Evolutionary conservation across 2,797 vertebrate genomes (phyloP).

Genomic region (Ptychobarbus kaznakovi): DNA sequence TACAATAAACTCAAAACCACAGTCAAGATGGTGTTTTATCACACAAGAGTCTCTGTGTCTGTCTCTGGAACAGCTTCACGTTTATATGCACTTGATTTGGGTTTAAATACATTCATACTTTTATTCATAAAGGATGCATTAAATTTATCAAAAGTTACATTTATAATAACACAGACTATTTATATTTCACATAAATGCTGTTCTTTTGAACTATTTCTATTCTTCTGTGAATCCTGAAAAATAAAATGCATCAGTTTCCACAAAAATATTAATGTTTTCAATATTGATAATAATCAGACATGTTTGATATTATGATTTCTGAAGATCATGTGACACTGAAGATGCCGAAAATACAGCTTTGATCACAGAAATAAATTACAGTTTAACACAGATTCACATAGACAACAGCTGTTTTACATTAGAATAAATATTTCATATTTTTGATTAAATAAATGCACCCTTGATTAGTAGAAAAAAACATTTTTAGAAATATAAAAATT

Average conservation of each 20-base stretch:
- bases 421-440: not conserved
- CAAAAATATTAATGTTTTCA: not conserved
- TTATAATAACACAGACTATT: not conserved
- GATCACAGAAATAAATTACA: not conserved
- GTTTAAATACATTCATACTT: not conserved
- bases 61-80: not conserved
- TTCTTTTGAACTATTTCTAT: not conserved
- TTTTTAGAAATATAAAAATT: not conserved
- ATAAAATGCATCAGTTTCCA: not conserved
- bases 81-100: not conserved
- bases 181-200: not conserved
- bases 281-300: not conserved
- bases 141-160: not conserved
- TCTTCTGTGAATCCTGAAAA: not conserved
- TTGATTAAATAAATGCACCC: no score
- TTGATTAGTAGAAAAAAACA: no score
- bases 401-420: accelerated
- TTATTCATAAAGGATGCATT: not conserved
- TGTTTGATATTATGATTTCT: not conserved
- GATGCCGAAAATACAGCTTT: not conserved
- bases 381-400: not conserved
- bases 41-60: constrained; percentile 61
- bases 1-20: constrained; percentile 51
- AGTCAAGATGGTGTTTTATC: constrained; percentile 70
- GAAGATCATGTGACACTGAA: constrained; percentile 18